These are phyloP conservation scores for Cosmia trapezina DNA, from an alignment of 2,888 invertebrate species.

Conservation along the genomic window DNA sequence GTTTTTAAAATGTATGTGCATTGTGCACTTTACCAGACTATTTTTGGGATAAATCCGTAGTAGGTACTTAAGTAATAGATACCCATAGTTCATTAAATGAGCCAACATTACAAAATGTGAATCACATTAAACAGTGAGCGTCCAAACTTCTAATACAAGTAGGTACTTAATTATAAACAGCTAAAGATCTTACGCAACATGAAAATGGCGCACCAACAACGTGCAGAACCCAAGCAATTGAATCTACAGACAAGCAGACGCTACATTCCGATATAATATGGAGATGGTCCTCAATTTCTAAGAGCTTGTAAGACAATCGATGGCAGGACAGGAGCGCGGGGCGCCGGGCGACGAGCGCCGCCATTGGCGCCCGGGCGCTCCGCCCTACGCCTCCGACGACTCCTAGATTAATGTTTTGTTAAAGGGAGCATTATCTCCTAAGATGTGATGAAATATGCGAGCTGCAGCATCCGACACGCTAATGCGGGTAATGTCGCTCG, in stretches of 20 bases:
- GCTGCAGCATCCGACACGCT: constrained; percentile 61
- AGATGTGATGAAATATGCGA: constrained; percentile 69
- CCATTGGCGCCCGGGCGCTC: constrained; percentile 75
- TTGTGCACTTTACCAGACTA: neutral
- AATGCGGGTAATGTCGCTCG: constrained; percentile 56
- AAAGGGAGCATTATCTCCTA: constrained; percentile 64
- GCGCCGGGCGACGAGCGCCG: constrained; percentile 47
- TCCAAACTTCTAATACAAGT: too few relatives aligned
- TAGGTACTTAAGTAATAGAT: too few relatives aligned
- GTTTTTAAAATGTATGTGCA: neutral
- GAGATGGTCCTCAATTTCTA: constrained; percentile 62
- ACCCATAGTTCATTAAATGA: neutral
- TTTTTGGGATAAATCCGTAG: neutral
- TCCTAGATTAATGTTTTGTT: constrained; percentile 73
- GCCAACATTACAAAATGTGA: too few relatives aligned
- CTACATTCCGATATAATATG: constrained; percentile 42
- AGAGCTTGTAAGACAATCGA: constrained; percentile 68
- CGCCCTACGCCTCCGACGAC: constrained; percentile 72
- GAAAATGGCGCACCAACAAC: constrained; percentile 28
- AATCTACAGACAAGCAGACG: constrained; percentile 52
- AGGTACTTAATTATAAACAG: too few relatives aligned
- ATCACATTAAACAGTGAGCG: too few relatives aligned
- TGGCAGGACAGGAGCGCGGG: constrained; percentile 61
- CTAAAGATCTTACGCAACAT: neutral
- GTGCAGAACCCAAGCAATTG: constrained; percentile 12